Base-by-base conservation (phyloP, 1,140 invertebrate species). In the Phymorhynchus buccinoides region DNA sequence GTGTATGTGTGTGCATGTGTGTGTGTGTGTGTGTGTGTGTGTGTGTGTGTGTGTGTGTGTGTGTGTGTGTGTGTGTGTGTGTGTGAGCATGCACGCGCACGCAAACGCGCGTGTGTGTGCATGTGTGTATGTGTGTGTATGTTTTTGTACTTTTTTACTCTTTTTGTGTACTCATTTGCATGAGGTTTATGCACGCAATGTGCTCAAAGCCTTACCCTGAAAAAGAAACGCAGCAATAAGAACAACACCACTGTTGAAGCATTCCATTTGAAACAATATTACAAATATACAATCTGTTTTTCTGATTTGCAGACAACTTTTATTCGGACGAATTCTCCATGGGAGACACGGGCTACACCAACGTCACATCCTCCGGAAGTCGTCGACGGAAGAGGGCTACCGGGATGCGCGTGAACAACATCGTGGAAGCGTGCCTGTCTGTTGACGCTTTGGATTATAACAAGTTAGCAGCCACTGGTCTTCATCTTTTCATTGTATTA, bases 11-110 rank as follows among this genome's bases (percentile, higher is more conserved):
- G 62, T 66, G 62, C n/a, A 9, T 35, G 68, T 35, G 68, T 35
- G 68, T 73, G 32, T 73, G n/a, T 73, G 68, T 73, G 68, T 73
- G 68, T 73, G 68, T 73, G 68, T 73, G 68, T 35, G 68, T 32
- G 68, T 48, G n/a, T 32, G n/a, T 73, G n/a, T 73, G 68, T 35
- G 68, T 35, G 68, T 66, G 62, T 66, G 62, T 66, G 62, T 66
- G 62, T 66, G 62, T 66, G 62, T 66, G 62, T 73, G 68, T 35
- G 68, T 73, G 30, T 73, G 68, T 35, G 68, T 35, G 68, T 18
- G 30, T 3, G 30, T 48, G n/a, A 12, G n/a, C 30, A 30, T 73
- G 68, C 30, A 30, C 30, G 68, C 30, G 68, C 30, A 32, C 30
- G 71, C 22, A 14, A 41, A 39, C 35, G 71, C 27, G 71, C 27